Conservation (phyloP, 2,888 invertebrate species). For the Euzetes globulus region DNA sequence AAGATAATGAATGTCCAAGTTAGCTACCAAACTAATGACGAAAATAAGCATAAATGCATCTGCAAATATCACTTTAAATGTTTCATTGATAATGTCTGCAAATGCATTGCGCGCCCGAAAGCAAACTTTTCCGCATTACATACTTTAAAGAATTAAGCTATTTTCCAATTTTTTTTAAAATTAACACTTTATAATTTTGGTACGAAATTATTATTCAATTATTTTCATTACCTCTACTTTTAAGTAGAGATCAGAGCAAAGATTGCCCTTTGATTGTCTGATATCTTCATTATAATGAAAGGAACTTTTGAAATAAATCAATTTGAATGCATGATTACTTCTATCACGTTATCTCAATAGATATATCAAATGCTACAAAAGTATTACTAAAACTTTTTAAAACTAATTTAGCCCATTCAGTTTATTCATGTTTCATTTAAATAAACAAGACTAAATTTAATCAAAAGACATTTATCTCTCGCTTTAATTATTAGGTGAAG, state of each 20-base stretch:
- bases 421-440: neutral
- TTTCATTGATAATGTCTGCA: too few species aligned
- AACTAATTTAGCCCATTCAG: neutral
- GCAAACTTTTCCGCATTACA: neutral
- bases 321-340: neutral
- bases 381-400: too few species aligned
- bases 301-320: neutral
- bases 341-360: too few species aligned
- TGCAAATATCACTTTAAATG: too few species aligned
- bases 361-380: too few species aligned
- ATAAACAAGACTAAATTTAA: neutral
- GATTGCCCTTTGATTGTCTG: neutral
- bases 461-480: slow-evolving; percentile 10
- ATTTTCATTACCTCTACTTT: neutral
- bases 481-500: slow-evolving; percentile 18
- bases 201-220: neutral
- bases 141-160: too few species aligned
- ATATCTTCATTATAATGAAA: neutral
- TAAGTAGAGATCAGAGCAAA: neutral
- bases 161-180: neutral
- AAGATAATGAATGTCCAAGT: too few species aligned
- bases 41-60: too few species aligned
- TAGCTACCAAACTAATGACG: too few species aligned
- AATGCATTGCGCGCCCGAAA: slow-evolving; percentile 9
- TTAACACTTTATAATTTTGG: neutral